These are phyloP conservation scores for Eupithecia centaureata DNA, from an alignment of 2,888 invertebrate species.

Conservation along the genomic window DNA sequence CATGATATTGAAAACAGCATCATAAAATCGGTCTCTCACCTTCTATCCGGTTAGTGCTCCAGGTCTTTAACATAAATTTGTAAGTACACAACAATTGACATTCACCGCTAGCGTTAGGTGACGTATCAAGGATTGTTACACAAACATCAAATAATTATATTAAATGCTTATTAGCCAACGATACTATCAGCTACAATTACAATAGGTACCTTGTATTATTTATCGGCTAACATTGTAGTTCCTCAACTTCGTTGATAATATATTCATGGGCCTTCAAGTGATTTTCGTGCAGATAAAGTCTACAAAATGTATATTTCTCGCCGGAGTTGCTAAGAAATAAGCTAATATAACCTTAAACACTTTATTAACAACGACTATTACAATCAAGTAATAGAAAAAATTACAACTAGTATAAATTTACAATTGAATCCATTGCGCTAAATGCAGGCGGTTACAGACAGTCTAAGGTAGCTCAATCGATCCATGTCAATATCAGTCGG, in stretches of 20 bases:
- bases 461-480: no score
- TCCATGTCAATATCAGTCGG: no score
- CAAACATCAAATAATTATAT: constrained; percentile 41
- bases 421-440: no score
- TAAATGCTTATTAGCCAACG: constrained; percentile 1
- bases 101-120: constrained; percentile 53
- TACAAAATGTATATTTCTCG: neutral
- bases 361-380: no score
- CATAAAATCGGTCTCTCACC: neutral
- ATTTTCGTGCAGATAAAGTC: neutral
- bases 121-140: constrained; percentile 56
- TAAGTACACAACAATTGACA: constrained; percentile 38
- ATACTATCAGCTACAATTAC: constrained; percentile 12
- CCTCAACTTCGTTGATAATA: neutral
- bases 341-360: no score
- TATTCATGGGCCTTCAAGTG: neutral
- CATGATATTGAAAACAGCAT: neutral
- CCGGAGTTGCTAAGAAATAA: neutral
- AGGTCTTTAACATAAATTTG: neutral
- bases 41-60: neutral
- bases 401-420: no score
- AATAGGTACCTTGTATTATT: neutral
- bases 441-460: no score
- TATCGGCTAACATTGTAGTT: constrained; percentile 8
- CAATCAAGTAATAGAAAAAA: no score